Evolutionary conservation across 2,888 invertebrate genomes (phyloP).

Genomic region (Ischnus inquisitorius): DNA sequence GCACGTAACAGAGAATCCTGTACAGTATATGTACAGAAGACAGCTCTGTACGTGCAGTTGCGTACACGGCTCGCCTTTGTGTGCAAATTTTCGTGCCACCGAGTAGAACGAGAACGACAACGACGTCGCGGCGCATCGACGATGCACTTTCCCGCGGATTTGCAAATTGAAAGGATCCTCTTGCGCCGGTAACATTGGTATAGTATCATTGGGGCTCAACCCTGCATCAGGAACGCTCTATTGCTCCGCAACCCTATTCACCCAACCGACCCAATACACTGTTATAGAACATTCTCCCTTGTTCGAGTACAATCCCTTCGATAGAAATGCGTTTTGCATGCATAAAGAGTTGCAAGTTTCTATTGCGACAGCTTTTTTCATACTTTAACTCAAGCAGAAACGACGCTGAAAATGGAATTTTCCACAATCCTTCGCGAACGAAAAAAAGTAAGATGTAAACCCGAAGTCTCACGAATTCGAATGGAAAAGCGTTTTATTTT

Average conservation of each 20-base stretch:
- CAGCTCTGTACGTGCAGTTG: conserved; percentile 22
- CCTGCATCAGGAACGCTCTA: background rate
- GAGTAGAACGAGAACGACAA: conserved; percentile 26
- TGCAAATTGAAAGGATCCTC: conserved; percentile 64
- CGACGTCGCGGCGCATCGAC: conserved; percentile 52
- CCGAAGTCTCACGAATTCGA: too few species aligned
- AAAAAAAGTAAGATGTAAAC: background rate
- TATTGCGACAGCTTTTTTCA: background rate
- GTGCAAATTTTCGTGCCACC: conserved; percentile 65
- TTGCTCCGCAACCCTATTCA: conserved; percentile 20
- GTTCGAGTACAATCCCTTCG: conserved; percentile 12
- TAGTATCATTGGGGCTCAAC: conserved; percentile 1
- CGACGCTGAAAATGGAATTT: background rate
- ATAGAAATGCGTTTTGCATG: conserved; percentile 18
- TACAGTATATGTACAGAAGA: background rate
- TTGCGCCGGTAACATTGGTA: conserved; percentile 6
- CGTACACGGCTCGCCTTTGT: conserved; percentile 59
- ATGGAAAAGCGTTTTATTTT: too few species aligned
- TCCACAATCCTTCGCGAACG: background rate
- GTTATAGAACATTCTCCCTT: conserved; percentile 21
- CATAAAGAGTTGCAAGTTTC: conserved; percentile 3
- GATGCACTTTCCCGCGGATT: conserved; percentile 68
- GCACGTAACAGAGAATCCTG: background rate
- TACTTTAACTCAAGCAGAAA: background rate
- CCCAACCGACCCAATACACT: conserved; percentile 19